Conservation (phyloP, 2,888 invertebrate genomes). For the Meandrusa payeni region DNA sequence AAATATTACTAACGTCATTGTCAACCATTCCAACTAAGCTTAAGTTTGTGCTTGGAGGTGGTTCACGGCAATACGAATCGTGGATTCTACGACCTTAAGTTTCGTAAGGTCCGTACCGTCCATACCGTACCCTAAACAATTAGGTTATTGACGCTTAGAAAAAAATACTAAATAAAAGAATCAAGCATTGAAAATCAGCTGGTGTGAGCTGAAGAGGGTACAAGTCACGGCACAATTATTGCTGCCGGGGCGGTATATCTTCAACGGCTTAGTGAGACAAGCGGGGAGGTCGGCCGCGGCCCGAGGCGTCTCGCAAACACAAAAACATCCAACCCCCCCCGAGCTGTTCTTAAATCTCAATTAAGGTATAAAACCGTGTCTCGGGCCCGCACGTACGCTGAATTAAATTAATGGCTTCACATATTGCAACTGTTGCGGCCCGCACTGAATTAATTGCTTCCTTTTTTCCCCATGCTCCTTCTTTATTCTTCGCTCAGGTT, state of each 20-base stretch:
- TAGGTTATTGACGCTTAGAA: no score
- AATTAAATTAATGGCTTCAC: conserved; percentile 79
- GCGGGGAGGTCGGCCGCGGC: conserved; percentile 35
- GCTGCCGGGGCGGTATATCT: conserved; percentile 26
- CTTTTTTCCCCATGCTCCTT: conserved; percentile 62
- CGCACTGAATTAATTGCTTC: conserved; percentile 67
- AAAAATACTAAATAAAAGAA: not conserved
- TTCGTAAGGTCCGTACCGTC: no score
- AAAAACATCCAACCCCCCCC: conserved; percentile 59
- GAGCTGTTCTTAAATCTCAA: conserved; percentile 77
- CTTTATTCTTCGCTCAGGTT: conserved; percentile 53
- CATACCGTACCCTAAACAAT: no score
- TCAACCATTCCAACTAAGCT: no score
- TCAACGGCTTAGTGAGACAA: conserved; percentile 33
- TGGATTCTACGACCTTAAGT: no score
- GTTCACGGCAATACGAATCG: no score
- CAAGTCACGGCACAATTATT: conserved; percentile 17
- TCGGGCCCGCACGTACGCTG: conserved; percentile 71
- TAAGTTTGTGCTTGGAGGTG: no score
- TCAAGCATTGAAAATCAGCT: conserved; percentile 1
- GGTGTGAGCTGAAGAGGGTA: not conserved
- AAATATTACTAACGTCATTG: no score
- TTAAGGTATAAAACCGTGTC: conserved; percentile 78
- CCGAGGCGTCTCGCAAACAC: conserved; percentile 43
- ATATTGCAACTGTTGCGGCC: conserved; percentile 69